A percentile compares a stretch with the other conserved stretches of the same genome.
phyloP scores from a whole-genome alignment of 2,888 invertebrate species.

The Volucella zonaria region DNA sequence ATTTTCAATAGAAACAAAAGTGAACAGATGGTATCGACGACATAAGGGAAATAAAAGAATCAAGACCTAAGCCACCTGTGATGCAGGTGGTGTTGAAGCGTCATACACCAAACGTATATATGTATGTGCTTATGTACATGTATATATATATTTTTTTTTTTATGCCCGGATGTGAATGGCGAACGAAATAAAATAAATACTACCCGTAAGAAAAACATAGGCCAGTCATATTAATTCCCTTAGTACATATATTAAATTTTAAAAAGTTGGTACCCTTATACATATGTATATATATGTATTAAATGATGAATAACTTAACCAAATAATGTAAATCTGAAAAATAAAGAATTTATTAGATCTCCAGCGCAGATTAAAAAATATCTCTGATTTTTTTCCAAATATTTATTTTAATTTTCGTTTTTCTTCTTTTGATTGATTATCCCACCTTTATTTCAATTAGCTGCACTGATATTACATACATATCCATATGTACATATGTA shows the following conservation, averaged over 20 bases:
- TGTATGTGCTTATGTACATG: too few species aligned
- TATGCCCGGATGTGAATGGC: constrained; percentile 59
- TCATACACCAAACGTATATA: constrained; percentile 25
- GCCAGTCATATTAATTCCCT: too few species aligned
- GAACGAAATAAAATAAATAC: constrained; percentile 6
- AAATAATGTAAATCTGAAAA: constrained; percentile 11
- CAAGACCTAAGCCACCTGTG: constrained; percentile 33
- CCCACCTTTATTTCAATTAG: too few species aligned
- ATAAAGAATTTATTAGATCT: constrained; percentile 20
- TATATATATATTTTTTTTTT: constrained; percentile 22
- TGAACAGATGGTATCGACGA: constrained; percentile 56
- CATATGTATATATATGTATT: too few species aligned
- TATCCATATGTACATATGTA: neutral
- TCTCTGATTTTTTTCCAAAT: neutral
- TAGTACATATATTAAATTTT: too few species aligned
- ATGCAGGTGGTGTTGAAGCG: constrained; percentile 62
- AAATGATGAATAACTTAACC: too few species aligned
- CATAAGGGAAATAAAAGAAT: constrained; percentile 26
- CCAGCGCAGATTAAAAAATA: neutral
- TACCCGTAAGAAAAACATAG: neutral
- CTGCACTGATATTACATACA: too few species aligned
- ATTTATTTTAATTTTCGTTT: too few species aligned
- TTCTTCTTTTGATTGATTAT: too few species aligned
- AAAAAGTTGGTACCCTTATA: too few species aligned
- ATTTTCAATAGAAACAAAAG: constrained; percentile 35